Evolutionary conservation across 2,888 invertebrate species (phyloP), one percentile per base, ranked within the genome.

Genomic region (Orchesella flavescens): DNA sequence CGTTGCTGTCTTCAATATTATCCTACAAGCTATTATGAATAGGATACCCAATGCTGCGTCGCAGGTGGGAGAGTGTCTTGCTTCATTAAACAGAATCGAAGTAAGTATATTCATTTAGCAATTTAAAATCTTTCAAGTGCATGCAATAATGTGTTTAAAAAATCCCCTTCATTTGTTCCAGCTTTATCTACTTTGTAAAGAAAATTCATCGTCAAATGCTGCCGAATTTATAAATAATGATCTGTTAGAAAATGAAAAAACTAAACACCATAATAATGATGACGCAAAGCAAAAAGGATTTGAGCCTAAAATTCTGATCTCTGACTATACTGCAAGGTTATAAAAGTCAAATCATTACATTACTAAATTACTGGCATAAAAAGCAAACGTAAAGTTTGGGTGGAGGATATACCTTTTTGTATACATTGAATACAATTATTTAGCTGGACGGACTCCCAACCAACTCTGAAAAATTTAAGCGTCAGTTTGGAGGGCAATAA

Each of bases 271-370:
- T 4, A 34, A 2, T 34, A 7, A 34, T 4, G 7, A 34, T 34
- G 34, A 7, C 3, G 34, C 7, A 2, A 7, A 34, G 34, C 34
- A 17, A n/a, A 34, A 34, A 34, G 23, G 17, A 7, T 21, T 1
- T 17, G 69, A 68, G 43, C 76, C 82, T 1, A 65, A 49, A 21
- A 68, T 82, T 43, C 19, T 23, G 17, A 61, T 76, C 46, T 12
- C 63, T 15, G 61, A 76, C 63, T 82, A 76, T 23, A 44, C 75
- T 12, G 82, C 76, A 55, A 80, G 79, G 79, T 79, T 17, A 49
- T 34, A 34, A 34, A 34, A 34, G n/a, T n/a, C n/a, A n/a, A n/a
- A n/a, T n/a, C n/a, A n/a, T n/a, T n/a, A n/a, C n/a, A n/a, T n/a
- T n/a, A n/a, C n/a, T n/a, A n/a, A n/a, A n/a, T n/a, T n/a, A n/a